phyloP scores from a whole-genome alignment of 2,113 vertebrate species.

The Cryptoleucopteryx plumbea region DNA sequence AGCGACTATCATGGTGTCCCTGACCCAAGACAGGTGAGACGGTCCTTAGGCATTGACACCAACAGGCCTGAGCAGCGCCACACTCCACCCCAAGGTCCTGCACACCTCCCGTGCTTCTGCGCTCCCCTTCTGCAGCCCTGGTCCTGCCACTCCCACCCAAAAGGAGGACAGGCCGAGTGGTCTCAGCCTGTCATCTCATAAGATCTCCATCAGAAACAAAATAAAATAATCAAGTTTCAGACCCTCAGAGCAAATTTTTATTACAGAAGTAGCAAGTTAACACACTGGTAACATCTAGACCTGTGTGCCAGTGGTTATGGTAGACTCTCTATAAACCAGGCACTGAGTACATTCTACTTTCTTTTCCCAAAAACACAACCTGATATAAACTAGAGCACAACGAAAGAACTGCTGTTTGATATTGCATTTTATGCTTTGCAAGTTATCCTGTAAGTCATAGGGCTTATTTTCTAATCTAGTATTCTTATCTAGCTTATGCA shows the following conservation, averaged over 20 bases:
- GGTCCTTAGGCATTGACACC: background rate
- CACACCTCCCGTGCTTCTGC: background rate
- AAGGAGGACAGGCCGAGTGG: background rate
- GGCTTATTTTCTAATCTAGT: background rate
- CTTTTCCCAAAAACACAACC: background rate
- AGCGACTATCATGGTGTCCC: background rate
- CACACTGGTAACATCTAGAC: background rate
- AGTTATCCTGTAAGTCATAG: background rate
- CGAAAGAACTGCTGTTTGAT: background rate
- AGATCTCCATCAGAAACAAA: background rate
- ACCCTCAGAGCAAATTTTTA: background rate
- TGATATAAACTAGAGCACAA: background rate
- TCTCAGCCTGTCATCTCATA: background rate
- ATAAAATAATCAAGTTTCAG: background rate
- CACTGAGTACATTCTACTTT: background rate
- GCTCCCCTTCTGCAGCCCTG: background rate
- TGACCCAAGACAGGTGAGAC: background rate
- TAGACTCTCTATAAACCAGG: background rate
- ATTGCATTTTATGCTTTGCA: background rate
- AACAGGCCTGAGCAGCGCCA: background rate
- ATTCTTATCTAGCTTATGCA: background rate
- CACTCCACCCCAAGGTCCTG: background rate
- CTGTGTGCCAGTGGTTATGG: background rate
- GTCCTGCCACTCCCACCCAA: background rate
- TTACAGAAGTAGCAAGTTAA: background rate